Base-by-base conservation (phyloP, 2,797 vertebrate genomes). In the Gallirallus australis region DNA sequence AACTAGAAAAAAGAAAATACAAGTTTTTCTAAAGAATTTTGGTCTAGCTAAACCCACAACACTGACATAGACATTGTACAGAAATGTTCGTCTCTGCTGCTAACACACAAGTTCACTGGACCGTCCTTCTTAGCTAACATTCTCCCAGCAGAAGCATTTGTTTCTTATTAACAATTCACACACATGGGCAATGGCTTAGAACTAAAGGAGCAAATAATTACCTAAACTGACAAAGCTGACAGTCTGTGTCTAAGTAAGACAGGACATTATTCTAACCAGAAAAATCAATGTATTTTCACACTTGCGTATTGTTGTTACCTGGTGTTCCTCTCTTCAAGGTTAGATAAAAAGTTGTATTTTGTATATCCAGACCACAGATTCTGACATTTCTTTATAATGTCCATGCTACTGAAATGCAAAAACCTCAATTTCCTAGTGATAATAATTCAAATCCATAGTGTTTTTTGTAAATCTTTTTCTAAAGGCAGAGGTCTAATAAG, bases 261-360 rank as follows among this genome's bases (percentile, higher is more conserved):
- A 88, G 37, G 54, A 61, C 31, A 24, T 87, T n/a, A 81, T n/a
- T 83, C 18, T 60, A 52, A 7, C 10, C 35, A 11, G 33, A 15
- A 79, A 37, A 59, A 92, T 88, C 79, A 82, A 47, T 82, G 31
- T 2, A 0, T 83, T 90, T 90, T 64, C 53, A 20, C 21, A 48
- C 9, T 72, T 73, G 31, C 25, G 12, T 20, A 25, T 47, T 21
- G 3, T 15, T 28, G 5, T 54, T 83, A 59, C 31, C 39, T 13
- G 5, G 4, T 59, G 21, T 76, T 94, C 24, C 10, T 59, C 40
- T 81, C 72, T 70, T 31, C 59, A 61, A 85, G 15, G 50, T 61
- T 69, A 78, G 47, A 68, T 94, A 24, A 60, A 85, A 70, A 53
- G 11, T 15, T 86, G 30, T 60, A 42, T 90, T 87, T 97, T 97